Base-by-base conservation (phyloP, 2,113 vertebrate species). In the Phainopepla nitens region DNA sequence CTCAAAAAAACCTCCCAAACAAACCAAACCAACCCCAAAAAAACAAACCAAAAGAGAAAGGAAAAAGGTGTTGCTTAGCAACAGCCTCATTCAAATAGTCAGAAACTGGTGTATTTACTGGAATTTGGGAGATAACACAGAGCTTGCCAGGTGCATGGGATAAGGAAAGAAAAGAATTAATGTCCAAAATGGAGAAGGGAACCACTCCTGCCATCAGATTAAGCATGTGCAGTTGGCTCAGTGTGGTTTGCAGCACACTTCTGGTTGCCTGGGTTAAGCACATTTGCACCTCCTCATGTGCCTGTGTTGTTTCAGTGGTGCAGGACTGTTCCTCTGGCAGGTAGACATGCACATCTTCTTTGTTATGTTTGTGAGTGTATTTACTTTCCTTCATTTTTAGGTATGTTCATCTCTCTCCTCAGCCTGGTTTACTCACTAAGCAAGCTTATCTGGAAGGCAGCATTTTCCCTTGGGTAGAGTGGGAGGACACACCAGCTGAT, bases 21-120 rank as follows among this genome's bases (percentile, higher is more conserved):
- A 28, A 89, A 47, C 39, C 24, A 42, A 76, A 42, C 22, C 8
- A 25, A 54, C 51, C 13, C 8, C 15, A 13, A 51, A 81, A 50
- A 82, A 49, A 27, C 49, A 80, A 89, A 53, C 54, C 25, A 61
- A 90, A 61, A 77, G 50, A 90, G 44, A 87, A 85, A 82, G 82
- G 39, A 73, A 90, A 89, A 93, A 83, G 82, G 27, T 91, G 97
- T 97, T 97, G 97, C 96, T 96, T 97, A 96, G 97, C 97, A 97
- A 97, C 97, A 90, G 56, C 54, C 79, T 94, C 82, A 88, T 97
- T 96, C 90, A 91, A 87, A 94, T 96, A 45, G 89, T 93, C 64
- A 78, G 92, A 96, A 97, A 93, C 96, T 84, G 93, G 92, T 93
- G 56, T 94, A 78, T 89, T 94, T 94, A 56, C 87, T 90, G 90